A percentile compares a stretch with the other conserved stretches of the same genome.
These are phyloP conservation scores for Poecilia picta DNA, from an alignment of 2,797 vertebrate species.

Conservation along the genomic window DNA sequence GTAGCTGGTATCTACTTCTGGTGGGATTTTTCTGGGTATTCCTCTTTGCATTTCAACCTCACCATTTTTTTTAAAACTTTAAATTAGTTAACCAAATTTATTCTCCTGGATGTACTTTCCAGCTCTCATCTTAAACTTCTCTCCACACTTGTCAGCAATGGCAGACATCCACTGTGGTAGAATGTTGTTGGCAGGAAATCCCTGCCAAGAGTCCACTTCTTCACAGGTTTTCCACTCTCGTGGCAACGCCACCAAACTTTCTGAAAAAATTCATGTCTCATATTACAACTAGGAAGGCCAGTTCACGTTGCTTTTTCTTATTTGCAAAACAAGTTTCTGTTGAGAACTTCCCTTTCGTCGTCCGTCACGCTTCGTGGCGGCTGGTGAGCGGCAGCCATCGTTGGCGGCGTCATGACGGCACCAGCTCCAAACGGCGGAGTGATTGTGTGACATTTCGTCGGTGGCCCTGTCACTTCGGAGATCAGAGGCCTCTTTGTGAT, in stretches of 20 bases:
- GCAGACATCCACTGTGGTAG: not conserved
- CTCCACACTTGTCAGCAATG: not conserved
- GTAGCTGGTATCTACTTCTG: not conserved
- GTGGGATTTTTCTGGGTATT: not conserved
- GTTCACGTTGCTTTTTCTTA: not conserved
- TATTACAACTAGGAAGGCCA: not conserved
- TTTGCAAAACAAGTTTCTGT: not conserved
- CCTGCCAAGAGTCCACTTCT: not conserved
- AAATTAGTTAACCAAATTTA: conserved; percentile 5
- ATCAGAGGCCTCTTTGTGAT: conserved; percentile 69
- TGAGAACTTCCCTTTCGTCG: conserved; percentile 3
- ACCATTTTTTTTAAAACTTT: not conserved
- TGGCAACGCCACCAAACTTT: conserved; percentile 4
- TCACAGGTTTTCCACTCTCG: not conserved
- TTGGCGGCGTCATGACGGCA: conserved; percentile 28
- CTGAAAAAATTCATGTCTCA: conserved; percentile 5
- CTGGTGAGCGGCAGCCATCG: conserved; percentile 32
- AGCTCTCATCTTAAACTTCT: not conserved
- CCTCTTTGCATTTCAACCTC: not conserved
- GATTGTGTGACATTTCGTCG: conserved; percentile 49
- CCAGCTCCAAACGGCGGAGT: conserved; percentile 33
- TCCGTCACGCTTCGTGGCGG: conserved; percentile 8
- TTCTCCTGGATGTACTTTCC: not conserved
- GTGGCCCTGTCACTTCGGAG: conserved; percentile 48
- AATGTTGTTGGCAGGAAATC: not conserved